phyloP scores from a whole-genome alignment of 2,888 invertebrate genomes.

The Drosophila planitibia region DNA sequence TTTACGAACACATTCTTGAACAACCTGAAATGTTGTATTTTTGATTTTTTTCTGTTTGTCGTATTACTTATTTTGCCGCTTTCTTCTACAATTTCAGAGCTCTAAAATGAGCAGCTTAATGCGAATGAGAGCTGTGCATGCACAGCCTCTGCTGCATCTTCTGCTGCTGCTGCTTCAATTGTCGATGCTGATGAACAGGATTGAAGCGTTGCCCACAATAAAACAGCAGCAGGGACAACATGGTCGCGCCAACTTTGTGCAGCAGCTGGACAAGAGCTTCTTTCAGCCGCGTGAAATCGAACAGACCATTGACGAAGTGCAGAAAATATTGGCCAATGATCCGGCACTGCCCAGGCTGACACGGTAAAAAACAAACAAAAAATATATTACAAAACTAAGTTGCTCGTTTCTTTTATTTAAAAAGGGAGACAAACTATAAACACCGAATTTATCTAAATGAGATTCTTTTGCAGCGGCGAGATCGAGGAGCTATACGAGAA shows the following conservation, averaged over 20 bases:
- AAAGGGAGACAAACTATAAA: not conserved
- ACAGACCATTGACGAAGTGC: conserved; percentile 85
- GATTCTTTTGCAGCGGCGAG: conserved; percentile 79
- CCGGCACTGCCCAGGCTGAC: conserved; percentile 84
- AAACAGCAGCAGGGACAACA: conserved; percentile 41
- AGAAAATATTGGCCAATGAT: conserved; percentile 83
- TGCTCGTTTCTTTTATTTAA: not conserved
- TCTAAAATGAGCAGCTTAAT: conserved; percentile 25
- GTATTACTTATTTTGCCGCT: not conserved
- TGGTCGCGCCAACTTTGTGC: conserved; percentile 52
- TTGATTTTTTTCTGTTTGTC: not conserved
- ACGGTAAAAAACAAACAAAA: conserved; percentile 66
- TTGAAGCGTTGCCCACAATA: conserved; percentile 64
- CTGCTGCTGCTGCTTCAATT: conserved; percentile 34
- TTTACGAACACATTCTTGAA: not conserved
- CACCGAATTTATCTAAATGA: not conserved
- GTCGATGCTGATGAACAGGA: conserved; percentile 16
- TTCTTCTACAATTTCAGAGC: conserved; percentile 10
- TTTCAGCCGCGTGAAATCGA: conserved; percentile 81
- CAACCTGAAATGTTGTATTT: not conserved
- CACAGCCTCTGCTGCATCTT: not conserved
- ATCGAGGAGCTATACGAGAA: conserved; percentile 85
- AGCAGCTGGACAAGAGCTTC: conserved; percentile 72
- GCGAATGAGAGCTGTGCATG: conserved; percentile 1
- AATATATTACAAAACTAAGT: not conserved